Evolutionary conservation across 2,797 vertebrate genomes (phyloP), one percentile per base, ranked within the genome.

Genomic region (Lagothrix lagotricha): DNA sequence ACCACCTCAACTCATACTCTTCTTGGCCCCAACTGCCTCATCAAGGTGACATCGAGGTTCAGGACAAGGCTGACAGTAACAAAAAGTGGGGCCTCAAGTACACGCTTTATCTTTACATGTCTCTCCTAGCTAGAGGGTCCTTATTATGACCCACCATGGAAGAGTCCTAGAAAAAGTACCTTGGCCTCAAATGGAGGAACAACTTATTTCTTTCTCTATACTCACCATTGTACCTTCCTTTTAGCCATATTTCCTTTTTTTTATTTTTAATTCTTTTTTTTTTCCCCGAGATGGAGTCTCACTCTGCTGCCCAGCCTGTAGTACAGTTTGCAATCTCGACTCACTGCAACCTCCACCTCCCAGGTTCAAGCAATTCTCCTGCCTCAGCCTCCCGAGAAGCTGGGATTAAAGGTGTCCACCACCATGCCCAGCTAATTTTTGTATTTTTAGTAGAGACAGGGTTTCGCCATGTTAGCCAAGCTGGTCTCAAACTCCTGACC

Each of bases 1-100:
- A 96, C 80, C 72, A 97, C 86, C 93, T 96, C 92, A 84, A 86
- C 41, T 95, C 52, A 24, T 75, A 58, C 70, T 94, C 70, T 80
- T 87, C 91, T 96, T 84, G n/a, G 83, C 73, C 75, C 83, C 86
- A 93, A 72, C 13, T 82, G 96, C 86, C 86, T 95, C 46, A 24
- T 9, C 22, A 67, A 96, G 93, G 89, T 94, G 4, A 97, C 50
- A 24, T 7, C 22, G 58, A 96, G 91, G 89, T 26, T 76, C 44
- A 88, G 96, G 93, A 70, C 58, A 84, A 86, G 46, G 75, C 13
- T 39, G 61, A 11, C 54, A 97, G 90, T 50, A 95, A 79, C 8
- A 48, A 83, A n/a, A 13, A 79, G 39, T 13, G 46, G 20, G 44
- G 88, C 81, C 77, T 86, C 92, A 88, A 79, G 44, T 44, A 76